phyloP scores from a whole-genome alignment of 2,797 vertebrate genomes.

The Mormyrus hasselquistii region DNA sequence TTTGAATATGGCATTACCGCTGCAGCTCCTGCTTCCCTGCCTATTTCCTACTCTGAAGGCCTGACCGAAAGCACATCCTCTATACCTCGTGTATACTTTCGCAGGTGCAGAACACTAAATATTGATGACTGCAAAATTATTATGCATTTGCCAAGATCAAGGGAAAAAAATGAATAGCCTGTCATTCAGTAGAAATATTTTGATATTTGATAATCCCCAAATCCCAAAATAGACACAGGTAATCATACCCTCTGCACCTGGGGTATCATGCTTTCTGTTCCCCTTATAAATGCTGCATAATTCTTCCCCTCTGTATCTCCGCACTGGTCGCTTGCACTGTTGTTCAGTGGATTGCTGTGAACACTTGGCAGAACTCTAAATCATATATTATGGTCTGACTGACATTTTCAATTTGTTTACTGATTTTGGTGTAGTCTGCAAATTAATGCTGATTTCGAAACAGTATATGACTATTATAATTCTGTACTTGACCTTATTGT shows the following conservation, averaged over 20 bases:
- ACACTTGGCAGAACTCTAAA: neutral
- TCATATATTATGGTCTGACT: neutral
- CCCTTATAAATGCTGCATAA: neutral
- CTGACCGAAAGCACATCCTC: constrained; percentile 23
- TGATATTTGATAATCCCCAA: neutral
- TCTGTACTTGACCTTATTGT: constrained; percentile 4
- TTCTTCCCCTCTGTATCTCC: neutral
- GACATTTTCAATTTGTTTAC: neutral
- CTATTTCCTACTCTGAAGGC: constrained; percentile 30
- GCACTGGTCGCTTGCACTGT: constrained; percentile 7
- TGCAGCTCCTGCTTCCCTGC: constrained; percentile 33
- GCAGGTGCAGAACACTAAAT: neutral
- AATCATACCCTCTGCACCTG: neutral
- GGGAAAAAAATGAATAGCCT: neutral
- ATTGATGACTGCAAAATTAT: constrained; percentile 5
- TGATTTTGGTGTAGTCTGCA: neutral
- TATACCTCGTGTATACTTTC: neutral
- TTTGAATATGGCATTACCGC: constrained; percentile 25
- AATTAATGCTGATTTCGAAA: constrained; percentile 17
- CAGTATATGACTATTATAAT: neutral
- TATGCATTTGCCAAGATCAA: constrained; percentile 11
- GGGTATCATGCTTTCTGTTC: constrained; percentile 14
- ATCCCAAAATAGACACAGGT: neutral
- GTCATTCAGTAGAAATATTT: neutral
- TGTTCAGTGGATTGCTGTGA: constrained; percentile 14